Evolutionary conservation across 1,140 invertebrate genomes (phyloP), one percentile per base, ranked within the genome.

Genomic region (Parapsyche elsis): DNA sequence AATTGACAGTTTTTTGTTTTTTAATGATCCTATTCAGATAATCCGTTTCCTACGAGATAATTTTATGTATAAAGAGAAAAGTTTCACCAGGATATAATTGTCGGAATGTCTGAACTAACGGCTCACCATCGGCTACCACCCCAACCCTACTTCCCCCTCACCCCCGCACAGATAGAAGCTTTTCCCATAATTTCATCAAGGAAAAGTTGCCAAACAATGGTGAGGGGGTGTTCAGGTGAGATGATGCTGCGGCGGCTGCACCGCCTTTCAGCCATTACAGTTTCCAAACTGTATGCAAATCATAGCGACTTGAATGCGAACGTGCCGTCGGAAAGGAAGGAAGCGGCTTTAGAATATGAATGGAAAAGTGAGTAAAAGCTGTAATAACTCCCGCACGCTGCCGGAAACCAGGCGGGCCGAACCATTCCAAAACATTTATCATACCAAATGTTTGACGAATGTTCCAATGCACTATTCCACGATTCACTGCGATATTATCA

Each of bases 241-340:
- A 76, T 59, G 76, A 76, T 77, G 74, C 74, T 49, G 21, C 61
- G 44, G 57, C 71, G 57, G 76, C 76, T 78, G 71, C 81, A 82
- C 77, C 75, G 30, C 38, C 67, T 73, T 71, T 73, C 57, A 53
- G 53, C 71, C 38, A 80, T 76, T 80, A 74, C 79, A 75, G 79
- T 83, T 78, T 73, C 75, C 73, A 78, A 83, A 81, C 80, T 81
- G 82, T 83, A 81, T 83, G 81, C 81, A 83, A 83, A 83, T 82
- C 78, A 78, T 75, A 44, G 67, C 38, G 71, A 77, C 78, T 80
- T 46, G 78, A 73, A 82, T 77, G 77, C 70, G 61, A 80, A 80
- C 57, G 79, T 64, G 79, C 53, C 53, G 71, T 9, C 24, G 78
- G 71, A 59, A 73, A 79, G 78, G 24, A 77, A 77, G 75, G 75